These are phyloP conservation scores for Callaeas wilsoni DNA, from an alignment of 2,113 vertebrate species.

Conservation along the genomic window DNA sequence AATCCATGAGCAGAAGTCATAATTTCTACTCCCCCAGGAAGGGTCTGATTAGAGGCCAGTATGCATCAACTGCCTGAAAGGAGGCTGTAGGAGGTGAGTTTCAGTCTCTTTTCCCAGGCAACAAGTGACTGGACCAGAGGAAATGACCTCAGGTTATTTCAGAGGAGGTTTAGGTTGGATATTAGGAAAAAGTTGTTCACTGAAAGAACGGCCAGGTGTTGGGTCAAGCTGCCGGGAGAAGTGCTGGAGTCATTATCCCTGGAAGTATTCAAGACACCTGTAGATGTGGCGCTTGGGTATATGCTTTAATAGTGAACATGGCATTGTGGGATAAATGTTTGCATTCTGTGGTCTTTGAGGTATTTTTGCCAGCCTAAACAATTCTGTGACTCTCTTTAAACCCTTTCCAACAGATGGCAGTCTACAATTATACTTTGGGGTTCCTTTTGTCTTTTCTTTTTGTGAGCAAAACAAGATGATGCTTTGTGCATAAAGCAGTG, in stretches of 20 bases:
- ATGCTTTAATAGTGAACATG: background rate
- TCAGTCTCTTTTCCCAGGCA: background rate
- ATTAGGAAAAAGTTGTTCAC: background rate
- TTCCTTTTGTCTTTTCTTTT: background rate
- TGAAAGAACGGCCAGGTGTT: background rate
- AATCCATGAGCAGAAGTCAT: background rate
- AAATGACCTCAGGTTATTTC: background rate
- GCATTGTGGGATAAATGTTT: background rate
- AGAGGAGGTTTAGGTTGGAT: background rate
- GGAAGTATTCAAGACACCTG: background rate
- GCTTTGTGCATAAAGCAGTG: constrained; percentile 43
- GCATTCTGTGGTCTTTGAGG: background rate
- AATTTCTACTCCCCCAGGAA: background rate
- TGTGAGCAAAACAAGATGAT: constrained; percentile 10
- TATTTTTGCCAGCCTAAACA: background rate
- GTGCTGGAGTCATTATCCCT: background rate
- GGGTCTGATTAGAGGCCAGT: background rate
- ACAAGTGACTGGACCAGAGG: background rate
- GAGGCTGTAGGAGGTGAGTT: background rate
- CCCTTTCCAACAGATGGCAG: constrained; percentile 36
- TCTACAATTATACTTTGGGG: background rate
- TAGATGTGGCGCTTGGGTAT: background rate
- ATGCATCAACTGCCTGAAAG: background rate
- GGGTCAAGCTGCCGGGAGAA: background rate
- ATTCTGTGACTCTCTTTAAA: background rate